A percentile compares a stretch with the other conserved stretches of the same genome.
Conservation (phyloP, 2,113 vertebrate genomes). For the Plestiodon gilberti region DNA sequence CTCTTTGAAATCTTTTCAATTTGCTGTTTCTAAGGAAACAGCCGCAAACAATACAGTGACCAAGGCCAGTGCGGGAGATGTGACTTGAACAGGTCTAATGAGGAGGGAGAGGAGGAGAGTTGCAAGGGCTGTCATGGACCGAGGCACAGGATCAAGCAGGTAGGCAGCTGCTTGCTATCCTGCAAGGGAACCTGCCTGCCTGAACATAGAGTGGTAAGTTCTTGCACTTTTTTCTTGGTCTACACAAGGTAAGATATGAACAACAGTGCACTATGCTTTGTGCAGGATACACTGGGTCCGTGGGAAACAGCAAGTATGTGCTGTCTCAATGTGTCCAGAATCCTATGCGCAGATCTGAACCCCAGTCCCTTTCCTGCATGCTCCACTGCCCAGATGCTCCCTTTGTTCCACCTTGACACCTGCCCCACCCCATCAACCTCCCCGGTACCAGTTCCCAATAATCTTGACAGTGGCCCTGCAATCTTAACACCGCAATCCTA, state of each 20-base stretch:
- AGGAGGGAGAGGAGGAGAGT: not conserved
- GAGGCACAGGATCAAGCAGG: not conserved
- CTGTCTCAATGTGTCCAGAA: not conserved
- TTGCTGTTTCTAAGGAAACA: slow-evolving; percentile 9
- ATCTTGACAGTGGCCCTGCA: too few species aligned
- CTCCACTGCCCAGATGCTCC: not conserved
- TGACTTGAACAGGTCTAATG: not conserved
- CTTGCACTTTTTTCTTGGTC: not conserved
- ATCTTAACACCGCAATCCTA: too few species aligned
- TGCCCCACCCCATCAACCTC: too few species aligned
- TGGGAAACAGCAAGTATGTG: not conserved
- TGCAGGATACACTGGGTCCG: not conserved
- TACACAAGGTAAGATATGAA: too few species aligned
- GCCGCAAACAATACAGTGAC: not conserved
- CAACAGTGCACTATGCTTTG: not conserved
- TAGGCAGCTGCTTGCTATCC: not conserved
- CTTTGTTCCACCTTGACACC: not conserved
- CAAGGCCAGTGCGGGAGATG: not conserved
- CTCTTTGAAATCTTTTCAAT: not conserved
- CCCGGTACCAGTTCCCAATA: too few species aligned
- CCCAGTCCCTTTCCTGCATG: not conserved
- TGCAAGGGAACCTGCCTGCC: not conserved
- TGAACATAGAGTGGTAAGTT: not conserved
- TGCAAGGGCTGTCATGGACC: not conserved
- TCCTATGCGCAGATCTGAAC: not conserved